phyloP scores from a whole-genome alignment of 2,113 vertebrate species.

The Corapipo altera region DNA sequence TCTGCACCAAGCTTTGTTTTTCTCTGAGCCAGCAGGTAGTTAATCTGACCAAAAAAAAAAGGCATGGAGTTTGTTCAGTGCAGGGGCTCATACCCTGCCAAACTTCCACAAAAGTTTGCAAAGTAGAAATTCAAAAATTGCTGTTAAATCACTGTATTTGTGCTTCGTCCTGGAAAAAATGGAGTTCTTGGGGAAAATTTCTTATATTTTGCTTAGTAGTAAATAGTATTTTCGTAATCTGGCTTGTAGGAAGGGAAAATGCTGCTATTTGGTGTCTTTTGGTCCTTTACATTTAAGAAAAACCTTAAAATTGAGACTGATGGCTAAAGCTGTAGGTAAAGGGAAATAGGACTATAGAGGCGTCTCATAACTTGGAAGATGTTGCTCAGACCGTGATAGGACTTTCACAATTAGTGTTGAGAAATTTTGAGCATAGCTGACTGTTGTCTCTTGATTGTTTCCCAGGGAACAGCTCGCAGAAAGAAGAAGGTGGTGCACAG shows the following conservation, averaged over 20 bases:
- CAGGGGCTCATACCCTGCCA: neutral
- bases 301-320: neutral
- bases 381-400: neutral
- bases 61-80: neutral
- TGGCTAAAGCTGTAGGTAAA: neutral
- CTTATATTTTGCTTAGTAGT: neutral
- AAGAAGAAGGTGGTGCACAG: constrained; percentile 99
- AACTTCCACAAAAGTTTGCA: neutral
- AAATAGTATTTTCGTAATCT: neutral
- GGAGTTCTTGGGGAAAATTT: neutral
- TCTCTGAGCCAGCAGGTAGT: neutral
- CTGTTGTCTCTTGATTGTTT: neutral
- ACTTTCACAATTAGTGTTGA: neutral
- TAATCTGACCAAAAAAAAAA: neutral
- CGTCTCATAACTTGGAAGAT: neutral
- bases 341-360: neutral
- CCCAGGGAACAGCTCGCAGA: constrained; percentile 94
- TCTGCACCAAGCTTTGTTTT: neutral
- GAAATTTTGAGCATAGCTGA: neutral
- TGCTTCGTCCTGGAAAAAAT: neutral
- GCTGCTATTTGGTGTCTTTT: neutral
- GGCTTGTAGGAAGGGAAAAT: neutral
- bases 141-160: neutral
- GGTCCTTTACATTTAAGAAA: neutral
- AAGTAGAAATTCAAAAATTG: neutral